These are phyloP conservation scores for Rana temporaria DNA, from an alignment of 2,113 vertebrate species.

Conservation along the genomic window DNA sequence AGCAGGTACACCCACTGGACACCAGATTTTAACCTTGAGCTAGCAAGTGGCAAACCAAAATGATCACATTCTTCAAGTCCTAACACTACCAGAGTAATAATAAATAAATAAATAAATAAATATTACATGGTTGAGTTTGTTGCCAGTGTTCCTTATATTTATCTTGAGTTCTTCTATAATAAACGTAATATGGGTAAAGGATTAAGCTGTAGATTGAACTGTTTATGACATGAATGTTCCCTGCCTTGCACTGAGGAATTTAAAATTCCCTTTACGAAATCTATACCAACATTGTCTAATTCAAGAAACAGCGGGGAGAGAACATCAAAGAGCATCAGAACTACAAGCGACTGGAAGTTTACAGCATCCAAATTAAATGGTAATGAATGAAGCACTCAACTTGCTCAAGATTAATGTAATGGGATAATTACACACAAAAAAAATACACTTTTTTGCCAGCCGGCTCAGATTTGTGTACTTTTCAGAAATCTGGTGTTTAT, in stretches of 20 bases:
- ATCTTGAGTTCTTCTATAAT: too few species aligned
- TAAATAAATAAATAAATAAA: too few species aligned
- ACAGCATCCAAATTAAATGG: conserved; percentile 14
- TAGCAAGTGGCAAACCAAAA: too few species aligned
- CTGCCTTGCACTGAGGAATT: not conserved
- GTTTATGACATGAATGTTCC: not conserved
- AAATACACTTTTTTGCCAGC: not conserved
- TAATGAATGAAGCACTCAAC: conserved; percentile 13
- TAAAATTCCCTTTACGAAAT: not conserved
- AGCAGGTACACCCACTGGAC: too few species aligned
- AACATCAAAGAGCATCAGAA: conserved; percentile 16
- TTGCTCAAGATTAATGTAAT: conserved; percentile 10
- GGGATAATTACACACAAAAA: conserved; percentile 10
- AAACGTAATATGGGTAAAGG: too few species aligned
- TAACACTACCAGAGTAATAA: too few species aligned
- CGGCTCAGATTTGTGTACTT: not conserved
- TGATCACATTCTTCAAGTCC: too few species aligned
- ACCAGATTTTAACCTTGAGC: too few species aligned
- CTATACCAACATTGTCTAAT: conserved; percentile 6
- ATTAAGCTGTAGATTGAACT: not conserved
- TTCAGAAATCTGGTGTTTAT: conserved; percentile 39
- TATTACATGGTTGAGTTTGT: too few species aligned
- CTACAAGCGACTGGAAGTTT: conserved; percentile 1
- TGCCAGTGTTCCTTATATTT: too few species aligned
- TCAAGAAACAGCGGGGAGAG: conserved; percentile 39